Evolutionary conservation across 2,113 vertebrate species (phyloP).

Genomic region (Cyprinodon brontotheroides): DNA sequence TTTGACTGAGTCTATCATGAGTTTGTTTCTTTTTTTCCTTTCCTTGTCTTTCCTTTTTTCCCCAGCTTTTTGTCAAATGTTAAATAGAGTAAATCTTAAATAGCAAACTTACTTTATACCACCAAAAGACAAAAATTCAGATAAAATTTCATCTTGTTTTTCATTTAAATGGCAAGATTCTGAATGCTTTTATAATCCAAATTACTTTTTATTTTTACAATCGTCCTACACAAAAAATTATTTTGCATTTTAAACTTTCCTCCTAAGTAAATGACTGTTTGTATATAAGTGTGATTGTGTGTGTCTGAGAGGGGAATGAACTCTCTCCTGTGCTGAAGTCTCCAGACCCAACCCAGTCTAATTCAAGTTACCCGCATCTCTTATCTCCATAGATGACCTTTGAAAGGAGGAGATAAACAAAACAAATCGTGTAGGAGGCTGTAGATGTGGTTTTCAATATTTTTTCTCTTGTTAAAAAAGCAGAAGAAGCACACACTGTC

Average conservation of each 20-base stretch:
- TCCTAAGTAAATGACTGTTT: not conserved
- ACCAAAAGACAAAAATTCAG: not conserved
- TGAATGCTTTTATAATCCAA: not conserved
- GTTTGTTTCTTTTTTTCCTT: not conserved
- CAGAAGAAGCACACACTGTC: conserved; percentile 14
- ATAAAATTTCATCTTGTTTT: not conserved
- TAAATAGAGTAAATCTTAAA: not conserved
- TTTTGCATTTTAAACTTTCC: not conserved
- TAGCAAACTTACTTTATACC: not conserved
- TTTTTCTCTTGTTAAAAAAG: conserved; percentile 73
- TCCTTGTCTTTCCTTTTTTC: not conserved
- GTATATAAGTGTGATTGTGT: conserved; percentile 4
- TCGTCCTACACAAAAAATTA: not conserved
- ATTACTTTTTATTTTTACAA: not conserved
- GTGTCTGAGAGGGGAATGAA: conserved; percentile 33
- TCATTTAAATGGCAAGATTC: not conserved
- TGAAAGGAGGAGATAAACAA: conserved; percentile 80
- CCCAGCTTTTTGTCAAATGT: not conserved
- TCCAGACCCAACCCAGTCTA: conserved; percentile 54
- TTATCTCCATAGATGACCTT: conserved; percentile 81
- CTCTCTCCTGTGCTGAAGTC: conserved; percentile 38
- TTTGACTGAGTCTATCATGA: not conserved
- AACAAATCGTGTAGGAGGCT: conserved; percentile 79
- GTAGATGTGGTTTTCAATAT: conserved; percentile 83
- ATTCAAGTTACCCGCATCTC: conserved; percentile 69